Conservation (phyloP, 2,888 invertebrate species). For the Deilephila elpenor region DNA sequence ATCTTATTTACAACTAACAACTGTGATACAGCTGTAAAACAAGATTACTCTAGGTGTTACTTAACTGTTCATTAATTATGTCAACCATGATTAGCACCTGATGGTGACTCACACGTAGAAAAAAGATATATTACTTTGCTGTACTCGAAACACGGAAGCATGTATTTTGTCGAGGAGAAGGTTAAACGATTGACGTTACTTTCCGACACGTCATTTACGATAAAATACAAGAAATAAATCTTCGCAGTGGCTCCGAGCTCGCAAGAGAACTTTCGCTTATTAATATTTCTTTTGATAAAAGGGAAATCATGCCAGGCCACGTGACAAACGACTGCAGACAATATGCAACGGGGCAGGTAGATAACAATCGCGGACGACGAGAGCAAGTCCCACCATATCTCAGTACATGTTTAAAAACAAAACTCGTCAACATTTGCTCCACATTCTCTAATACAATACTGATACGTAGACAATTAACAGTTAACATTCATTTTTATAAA, state of each 20-base stretch:
- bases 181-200: slow-evolving; percentile 59
- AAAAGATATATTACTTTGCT: slow-evolving; percentile 43
- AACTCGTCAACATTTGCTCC: slow-evolving; percentile 73
- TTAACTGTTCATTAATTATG: slow-evolving; percentile 48
- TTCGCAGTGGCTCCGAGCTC: slow-evolving; percentile 46
- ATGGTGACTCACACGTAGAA: slow-evolving; percentile 52
- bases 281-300: slow-evolving; percentile 71
- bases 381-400: slow-evolving; percentile 53
- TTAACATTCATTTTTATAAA: too few relatives aligned
- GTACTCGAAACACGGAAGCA: slow-evolving; percentile 60
- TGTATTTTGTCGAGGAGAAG: slow-evolving; percentile 58
- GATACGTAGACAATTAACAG: slow-evolving; percentile 43
- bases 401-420: slow-evolving; percentile 71
- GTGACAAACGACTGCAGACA: slow-evolving; percentile 67
- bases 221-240: slow-evolving; percentile 52
- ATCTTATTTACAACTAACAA: slow-evolving; percentile 14
- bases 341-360: slow-evolving; percentile 62
- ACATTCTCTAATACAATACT: slow-evolving; percentile 54
- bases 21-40: background rate
- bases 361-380: slow-evolving; percentile 68
- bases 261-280: slow-evolving; percentile 68
- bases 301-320: slow-evolving; percentile 69
- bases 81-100: slow-evolving; percentile 59
- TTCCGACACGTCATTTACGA: slow-evolving; percentile 53
- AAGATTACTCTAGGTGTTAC: slow-evolving; percentile 29